Evolutionary conservation across 1,140 invertebrate genomes (phyloP), one percentile per base, ranked within the genome.

Genomic region (Drosophila takahashii): DNA sequence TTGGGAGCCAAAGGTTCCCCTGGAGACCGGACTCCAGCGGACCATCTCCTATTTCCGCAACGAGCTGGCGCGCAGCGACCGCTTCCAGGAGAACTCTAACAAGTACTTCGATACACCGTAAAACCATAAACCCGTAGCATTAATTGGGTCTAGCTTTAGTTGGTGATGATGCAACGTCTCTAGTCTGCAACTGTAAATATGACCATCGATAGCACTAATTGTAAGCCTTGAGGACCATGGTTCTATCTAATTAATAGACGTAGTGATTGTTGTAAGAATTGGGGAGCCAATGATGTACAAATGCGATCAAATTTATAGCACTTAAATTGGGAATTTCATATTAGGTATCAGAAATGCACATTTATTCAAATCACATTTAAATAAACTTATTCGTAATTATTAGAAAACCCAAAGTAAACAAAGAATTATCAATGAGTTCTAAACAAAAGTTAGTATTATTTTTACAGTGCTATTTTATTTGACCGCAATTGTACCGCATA

Each of bases 41-140:
- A 99, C 98, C 15, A 97, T 99, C 59, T 94, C 96, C 53, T 99
- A 99, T 92, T 99, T 99, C 91, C 95, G 95, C 67, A 96, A 96
- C 87, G 98, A 99, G 93, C 92, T 98, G 60, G 95, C 95, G 67
- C 94, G 95, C 52, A 92, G 90, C 44, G 90, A 92, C 76, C 90
- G 87, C 26, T 91, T 86, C 60, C 87, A 91, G 51, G 89, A 90
- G 53, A 91, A 71, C 51, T 91, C 90, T 8, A 74, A 76, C 18
- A 91, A 90, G 61, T 92, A 90, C 80, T 92, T 92, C 37, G 90
- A 92, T 11, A 78, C 85, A 41, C 85, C 85, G 8, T 57, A 57
- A 32, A 1, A 32, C 29, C 7, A n/a, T n/a, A n/a, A 41, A 16
- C 34, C 85, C 85, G 8, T 60, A 60, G 26, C 34, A 29, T 34